Conservation (phyloP, 2,888 invertebrate species). For the Hofmannophila pseudospretella region DNA sequence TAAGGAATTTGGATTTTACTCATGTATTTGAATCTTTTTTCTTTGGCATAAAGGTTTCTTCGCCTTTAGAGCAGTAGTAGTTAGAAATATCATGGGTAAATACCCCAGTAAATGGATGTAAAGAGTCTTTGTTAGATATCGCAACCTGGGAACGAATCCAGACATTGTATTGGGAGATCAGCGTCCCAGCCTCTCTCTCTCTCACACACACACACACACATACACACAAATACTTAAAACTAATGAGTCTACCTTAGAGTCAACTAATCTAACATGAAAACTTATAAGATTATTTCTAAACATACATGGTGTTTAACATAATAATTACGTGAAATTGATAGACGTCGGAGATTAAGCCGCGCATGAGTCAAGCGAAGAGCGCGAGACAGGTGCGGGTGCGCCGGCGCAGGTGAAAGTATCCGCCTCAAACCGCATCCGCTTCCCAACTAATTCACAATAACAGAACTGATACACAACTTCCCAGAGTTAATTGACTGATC, state of each 20-base stretch:
- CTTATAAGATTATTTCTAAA: constrained; percentile 2
- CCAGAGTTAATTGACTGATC: no score
- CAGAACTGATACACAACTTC: constrained; percentile 3
- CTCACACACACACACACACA: no score
- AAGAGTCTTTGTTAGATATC: no score
- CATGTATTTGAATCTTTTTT: no score
- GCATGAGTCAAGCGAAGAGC: constrained; percentile 13
- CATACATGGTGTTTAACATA: constrained; percentile 5
- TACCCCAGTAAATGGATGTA: no score
- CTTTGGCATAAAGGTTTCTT: no score
- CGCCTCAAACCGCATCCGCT: constrained; percentile 52
- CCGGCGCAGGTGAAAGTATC: constrained; percentile 55
- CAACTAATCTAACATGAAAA: not conserved
- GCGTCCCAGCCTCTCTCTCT: no score
- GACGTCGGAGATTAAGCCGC: constrained; percentile 22
- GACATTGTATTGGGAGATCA: no score
- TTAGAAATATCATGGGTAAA: no score
- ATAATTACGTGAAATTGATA: constrained; percentile 28
- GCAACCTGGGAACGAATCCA: no score
- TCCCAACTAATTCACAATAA: constrained; percentile 33
- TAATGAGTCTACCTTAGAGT: not conserved
- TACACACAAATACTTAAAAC: not conserved
- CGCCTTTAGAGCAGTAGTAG: no score
- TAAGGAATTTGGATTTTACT: no score
- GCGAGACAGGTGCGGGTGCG: constrained; percentile 35